Evolutionary conservation across 2,888 invertebrate species (phyloP).

Genomic region (Ectropis crepuscularia): DNA sequence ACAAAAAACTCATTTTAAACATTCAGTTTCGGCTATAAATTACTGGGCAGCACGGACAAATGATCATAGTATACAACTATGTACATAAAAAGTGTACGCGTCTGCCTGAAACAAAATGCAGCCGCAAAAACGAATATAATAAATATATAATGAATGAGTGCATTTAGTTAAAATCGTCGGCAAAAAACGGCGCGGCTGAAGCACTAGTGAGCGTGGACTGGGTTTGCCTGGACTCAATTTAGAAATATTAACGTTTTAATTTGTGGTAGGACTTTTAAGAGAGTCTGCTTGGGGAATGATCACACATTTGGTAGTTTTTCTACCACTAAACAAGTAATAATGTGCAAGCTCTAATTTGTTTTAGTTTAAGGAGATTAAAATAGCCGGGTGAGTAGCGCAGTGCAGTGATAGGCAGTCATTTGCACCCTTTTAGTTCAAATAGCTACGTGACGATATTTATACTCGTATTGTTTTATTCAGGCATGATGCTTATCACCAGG

Average conservation of each 20-base stretch:
- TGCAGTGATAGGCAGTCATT: too few relatives aligned
- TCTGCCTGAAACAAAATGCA: constrained; percentile 37
- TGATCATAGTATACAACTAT: constrained; percentile 18
- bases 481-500: too few relatives aligned
- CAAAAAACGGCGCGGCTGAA: constrained; percentile 33
- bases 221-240: constrained; percentile 17
- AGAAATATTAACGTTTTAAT: neutral
- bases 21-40: constrained; percentile 33
- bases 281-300: too few relatives aligned
- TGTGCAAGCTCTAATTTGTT: too few relatives aligned
- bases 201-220: constrained; percentile 22
- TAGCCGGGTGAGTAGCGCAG: too few relatives aligned
- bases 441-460: too few relatives aligned
- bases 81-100: constrained; percentile 21
- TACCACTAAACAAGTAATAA: too few relatives aligned
- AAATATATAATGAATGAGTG: constrained; percentile 42
- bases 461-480: too few relatives aligned
- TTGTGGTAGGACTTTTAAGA: too few relatives aligned
- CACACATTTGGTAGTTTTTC: too few relatives aligned
- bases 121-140: constrained; percentile 40
- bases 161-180: constrained; percentile 43
- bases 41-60: constrained; percentile 23
- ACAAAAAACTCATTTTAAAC: constrained; percentile 23
- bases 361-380: too few relatives aligned
- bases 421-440: too few relatives aligned